Evolutionary conservation across 2,888 invertebrate genomes (phyloP).

Genomic region (Thyatira batis): DNA sequence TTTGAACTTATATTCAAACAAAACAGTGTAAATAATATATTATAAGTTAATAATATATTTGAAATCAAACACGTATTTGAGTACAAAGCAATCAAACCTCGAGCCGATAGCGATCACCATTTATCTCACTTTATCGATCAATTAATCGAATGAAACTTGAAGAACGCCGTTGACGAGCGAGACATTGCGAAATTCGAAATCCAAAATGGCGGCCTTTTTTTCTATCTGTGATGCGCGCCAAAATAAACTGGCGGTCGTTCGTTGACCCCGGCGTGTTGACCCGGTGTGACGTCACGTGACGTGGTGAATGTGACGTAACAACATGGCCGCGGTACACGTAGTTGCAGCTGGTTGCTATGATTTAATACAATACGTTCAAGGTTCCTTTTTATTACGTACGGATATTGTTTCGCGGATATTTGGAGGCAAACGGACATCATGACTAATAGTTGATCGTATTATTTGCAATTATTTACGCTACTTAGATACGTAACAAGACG

Average conservation of each 20-base stretch:
- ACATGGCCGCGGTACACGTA: conserved; percentile 41
- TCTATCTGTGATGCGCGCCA: conserved; percentile 62
- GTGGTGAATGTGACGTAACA: conserved; percentile 59
- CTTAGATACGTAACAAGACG: neutral
- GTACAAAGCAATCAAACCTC: conserved; percentile 17
- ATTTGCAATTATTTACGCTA: neutral
- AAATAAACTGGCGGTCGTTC: conserved; percentile 78
- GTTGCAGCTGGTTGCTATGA: conserved; percentile 41
- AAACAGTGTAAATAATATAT: neutral
- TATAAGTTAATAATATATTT: conserved; percentile 3
- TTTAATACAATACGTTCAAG: conserved; percentile 56
- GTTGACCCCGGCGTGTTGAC: conserved; percentile 64
- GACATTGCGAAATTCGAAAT: conserved; percentile 40
- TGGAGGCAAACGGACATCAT: neutral
- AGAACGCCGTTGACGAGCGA: conserved; percentile 23
- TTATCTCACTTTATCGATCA: conserved; percentile 35
- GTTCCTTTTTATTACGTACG: conserved; percentile 51
- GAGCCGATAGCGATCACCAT: conserved; percentile 27
- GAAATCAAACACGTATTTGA: conserved; percentile 2
- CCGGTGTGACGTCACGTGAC: conserved; percentile 61
- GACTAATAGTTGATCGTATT: neutral
- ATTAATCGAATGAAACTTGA: conserved; percentile 23
- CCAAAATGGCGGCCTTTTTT: conserved; percentile 60
- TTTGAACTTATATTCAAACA: neutral
- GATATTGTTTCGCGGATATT: conserved; percentile 21